Percentiles rank a stretch among this genome's conserved stretches.
These are phyloP conservation scores for Drosophila guanche DNA, from an alignment of 1,140 invertebrate species.

Conservation along the genomic window DNA sequence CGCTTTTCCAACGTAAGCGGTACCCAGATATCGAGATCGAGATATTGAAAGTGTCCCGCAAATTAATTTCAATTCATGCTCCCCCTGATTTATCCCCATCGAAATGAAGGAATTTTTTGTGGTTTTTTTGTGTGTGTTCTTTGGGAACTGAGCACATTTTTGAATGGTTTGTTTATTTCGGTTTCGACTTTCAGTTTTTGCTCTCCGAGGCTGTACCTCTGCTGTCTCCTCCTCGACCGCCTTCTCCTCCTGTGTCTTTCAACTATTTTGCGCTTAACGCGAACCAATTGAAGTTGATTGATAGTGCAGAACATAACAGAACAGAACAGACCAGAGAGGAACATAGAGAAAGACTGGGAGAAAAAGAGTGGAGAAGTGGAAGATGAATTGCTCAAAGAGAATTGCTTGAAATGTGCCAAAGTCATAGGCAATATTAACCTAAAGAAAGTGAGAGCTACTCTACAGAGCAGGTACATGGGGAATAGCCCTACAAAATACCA, in stretches of 20 bases:
- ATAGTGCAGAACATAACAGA: constrained; percentile 31
- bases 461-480: too few relatives aligned
- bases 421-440: constrained; percentile 21
- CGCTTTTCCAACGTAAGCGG: constrained; percentile 22
- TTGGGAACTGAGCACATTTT: constrained; percentile 41
- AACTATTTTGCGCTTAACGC: constrained; percentile 78
- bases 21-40: constrained; percentile 42
- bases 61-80: constrained; percentile 77
- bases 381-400: constrained; percentile 14
- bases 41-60: constrained; percentile 77
- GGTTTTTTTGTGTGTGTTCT: constrained; percentile 56
- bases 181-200: constrained; percentile 31
- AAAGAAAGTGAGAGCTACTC: neutral
- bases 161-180: constrained; percentile 46
- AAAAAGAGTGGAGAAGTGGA: constrained; percentile 1
- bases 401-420: too few relatives aligned
- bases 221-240: neutral
- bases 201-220: neutral
- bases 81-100: neutral
- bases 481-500: too few relatives aligned
- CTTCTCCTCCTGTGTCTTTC: constrained; percentile 10
- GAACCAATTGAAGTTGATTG: constrained; percentile 77
- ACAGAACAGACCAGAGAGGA: too few relatives aligned
- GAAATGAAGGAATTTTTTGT: constrained; percentile 62
- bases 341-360: too few relatives aligned